These are phyloP conservation scores for Apodemia hepburni DNA, from an alignment of 2,888 invertebrate genomes.

Conservation along the genomic window DNA sequence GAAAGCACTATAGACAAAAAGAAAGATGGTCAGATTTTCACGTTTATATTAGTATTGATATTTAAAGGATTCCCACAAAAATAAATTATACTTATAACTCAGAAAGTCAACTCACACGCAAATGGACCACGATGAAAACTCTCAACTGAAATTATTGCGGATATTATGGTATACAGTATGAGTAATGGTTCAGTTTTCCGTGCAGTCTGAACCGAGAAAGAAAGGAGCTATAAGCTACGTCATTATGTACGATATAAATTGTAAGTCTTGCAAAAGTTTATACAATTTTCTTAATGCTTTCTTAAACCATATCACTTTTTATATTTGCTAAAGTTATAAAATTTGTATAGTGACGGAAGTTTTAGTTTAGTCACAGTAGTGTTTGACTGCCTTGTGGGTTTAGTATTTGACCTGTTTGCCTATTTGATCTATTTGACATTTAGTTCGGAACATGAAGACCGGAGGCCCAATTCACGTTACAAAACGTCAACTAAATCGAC, in stretches of 20 bases:
- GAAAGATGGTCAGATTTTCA: too few relatives aligned
- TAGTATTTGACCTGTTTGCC: too few relatives aligned
- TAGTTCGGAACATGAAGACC: too few relatives aligned
- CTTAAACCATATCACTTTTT: background rate
- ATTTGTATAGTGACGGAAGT: too few relatives aligned
- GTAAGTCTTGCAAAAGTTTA: background rate
- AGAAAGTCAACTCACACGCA: background rate
- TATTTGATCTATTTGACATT: too few relatives aligned
- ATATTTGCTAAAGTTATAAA: background rate
- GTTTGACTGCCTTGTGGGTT: too few relatives aligned
- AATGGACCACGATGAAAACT: background rate
- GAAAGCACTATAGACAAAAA: too few relatives aligned
- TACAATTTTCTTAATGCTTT: background rate
- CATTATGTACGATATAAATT: background rate
- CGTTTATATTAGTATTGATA: background rate
- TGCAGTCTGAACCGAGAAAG: background rate
- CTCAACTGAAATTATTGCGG: background rate
- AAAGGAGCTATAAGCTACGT: background rate
- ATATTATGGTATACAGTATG: background rate
- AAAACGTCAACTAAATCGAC: too few relatives aligned
- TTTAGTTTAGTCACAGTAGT: too few relatives aligned
- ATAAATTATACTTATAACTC: background rate
- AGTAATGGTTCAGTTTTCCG: background rate
- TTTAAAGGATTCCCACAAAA: background rate
- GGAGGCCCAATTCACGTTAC: too few relatives aligned